These are phyloP conservation scores for Anas flavirostris DNA, from an alignment of 2,797 vertebrate species.

Conservation along the genomic window DNA sequence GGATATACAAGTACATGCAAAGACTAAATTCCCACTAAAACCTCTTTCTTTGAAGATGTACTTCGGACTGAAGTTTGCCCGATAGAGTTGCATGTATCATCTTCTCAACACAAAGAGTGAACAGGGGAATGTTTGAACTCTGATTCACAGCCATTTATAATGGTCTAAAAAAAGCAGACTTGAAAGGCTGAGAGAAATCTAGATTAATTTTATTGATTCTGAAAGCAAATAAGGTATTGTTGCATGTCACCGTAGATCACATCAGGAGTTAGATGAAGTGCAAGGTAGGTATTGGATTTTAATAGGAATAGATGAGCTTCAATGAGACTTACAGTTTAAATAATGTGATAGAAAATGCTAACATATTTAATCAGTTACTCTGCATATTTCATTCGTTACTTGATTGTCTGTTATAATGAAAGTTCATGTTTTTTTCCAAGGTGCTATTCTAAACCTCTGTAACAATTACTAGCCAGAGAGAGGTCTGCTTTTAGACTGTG, in stretches of 20 bases:
- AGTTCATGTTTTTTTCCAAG: not conserved
- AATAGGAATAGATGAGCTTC: not conserved
- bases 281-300: not conserved
- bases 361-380: not conserved
- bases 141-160: slow-evolving; percentile 21
- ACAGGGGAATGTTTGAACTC: not conserved
- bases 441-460: not conserved
- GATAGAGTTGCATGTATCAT: fast-evolving
- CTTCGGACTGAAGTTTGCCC: not conserved
- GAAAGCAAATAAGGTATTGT: not conserved
- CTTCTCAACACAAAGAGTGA: not conserved
- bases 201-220: slow-evolving; percentile 29
- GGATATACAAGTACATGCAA: not conserved
- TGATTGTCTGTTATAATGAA: not conserved
- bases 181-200: slow-evolving; percentile 10
- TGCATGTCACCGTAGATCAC: not conserved
- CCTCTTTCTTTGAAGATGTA: not conserved
- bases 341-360: not conserved
- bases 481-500: not conserved
- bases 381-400: not conserved
- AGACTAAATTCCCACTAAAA: not conserved
- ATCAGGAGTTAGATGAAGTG: not conserved
- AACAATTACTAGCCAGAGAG: not conserved
- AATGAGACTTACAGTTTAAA: not conserved
- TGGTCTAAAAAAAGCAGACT: not conserved